Evolutionary conservation across 2,888 invertebrate genomes (phyloP).

Genomic region (Isotomurus palustris): DNA sequence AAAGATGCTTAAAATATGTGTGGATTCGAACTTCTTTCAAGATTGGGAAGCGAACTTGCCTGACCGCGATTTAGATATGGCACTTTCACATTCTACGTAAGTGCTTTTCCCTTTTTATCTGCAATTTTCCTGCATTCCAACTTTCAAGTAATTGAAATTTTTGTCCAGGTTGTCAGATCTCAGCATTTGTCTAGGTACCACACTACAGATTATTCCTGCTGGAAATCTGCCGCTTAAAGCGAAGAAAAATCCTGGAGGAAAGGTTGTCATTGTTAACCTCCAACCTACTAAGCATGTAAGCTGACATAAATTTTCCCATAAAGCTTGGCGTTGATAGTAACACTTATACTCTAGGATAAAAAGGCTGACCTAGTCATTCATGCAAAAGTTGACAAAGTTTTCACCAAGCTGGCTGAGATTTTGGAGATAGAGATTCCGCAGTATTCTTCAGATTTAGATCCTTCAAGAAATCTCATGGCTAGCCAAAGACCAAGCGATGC

Average conservation of each 20-base stretch:
- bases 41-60: slow-evolving; percentile 98
- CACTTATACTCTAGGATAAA: slow-evolving; percentile 65
- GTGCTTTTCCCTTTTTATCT: slow-evolving; percentile 2
- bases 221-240: slow-evolving; percentile 85
- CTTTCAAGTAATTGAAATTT: slow-evolving; percentile 8
- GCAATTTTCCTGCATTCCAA: slow-evolving; percentile 14
- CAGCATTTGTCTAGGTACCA: slow-evolving; percentile 92
- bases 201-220: slow-evolving; percentile 94
- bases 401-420: slow-evolving; percentile 67
- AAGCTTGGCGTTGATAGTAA: not conserved
- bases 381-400: slow-evolving; percentile 79
- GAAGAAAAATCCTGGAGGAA: slow-evolving; percentile 78
- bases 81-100: slow-evolving; percentile 81
- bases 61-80: slow-evolving; percentile 73
- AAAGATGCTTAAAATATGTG: too few relatives aligned
- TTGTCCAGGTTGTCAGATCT: slow-evolving; percentile 79
- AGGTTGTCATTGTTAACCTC: slow-evolving; percentile 87
- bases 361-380: slow-evolving; percentile 85
- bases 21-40: too few relatives aligned
- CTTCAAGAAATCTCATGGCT: slow-evolving; percentile 55
- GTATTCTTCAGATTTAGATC: slow-evolving; percentile 64
- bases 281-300: slow-evolving; percentile 96
- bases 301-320: slow-evolving; percentile 1
- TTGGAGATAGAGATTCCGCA: slow-evolving; percentile 69
- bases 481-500: slow-evolving; percentile 19